Evolutionary conservation across 2,113 vertebrate species (phyloP).

Genomic region (Zosterops hypoxanthus): DNA sequence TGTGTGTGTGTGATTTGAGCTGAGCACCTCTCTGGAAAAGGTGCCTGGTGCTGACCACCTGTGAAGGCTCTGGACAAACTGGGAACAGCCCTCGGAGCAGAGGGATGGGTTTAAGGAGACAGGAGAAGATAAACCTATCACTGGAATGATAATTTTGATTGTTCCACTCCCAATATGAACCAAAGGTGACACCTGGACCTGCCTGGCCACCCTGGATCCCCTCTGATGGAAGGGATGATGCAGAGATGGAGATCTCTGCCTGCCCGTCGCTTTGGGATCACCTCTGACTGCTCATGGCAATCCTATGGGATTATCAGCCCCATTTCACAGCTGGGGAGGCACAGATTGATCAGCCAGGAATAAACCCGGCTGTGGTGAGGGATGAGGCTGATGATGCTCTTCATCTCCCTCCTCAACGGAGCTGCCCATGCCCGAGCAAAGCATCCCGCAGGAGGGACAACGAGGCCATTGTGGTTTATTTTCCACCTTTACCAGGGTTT

Average conservation of each 20-base stretch:
- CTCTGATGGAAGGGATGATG: not conserved
- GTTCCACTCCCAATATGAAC: not conserved
- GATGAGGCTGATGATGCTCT: not conserved
- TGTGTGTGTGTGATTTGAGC: not conserved
- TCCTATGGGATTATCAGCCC: not conserved
- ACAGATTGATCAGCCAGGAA: not conserved
- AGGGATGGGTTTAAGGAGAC: not conserved
- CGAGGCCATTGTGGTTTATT: fast-evolving
- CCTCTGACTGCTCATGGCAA: not conserved
- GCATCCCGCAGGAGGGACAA: not conserved
- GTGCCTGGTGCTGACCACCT: not conserved
- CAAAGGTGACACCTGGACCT: not conserved
- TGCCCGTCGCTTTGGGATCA: fast-evolving
- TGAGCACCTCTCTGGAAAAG: not conserved
- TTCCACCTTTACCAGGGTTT: not conserved
- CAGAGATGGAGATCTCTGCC: not conserved
- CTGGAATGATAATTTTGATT: not conserved
- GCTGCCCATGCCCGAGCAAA: fast-evolving
- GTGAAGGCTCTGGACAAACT: not conserved
- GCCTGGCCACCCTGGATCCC: not conserved
- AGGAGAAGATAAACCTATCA: not conserved
- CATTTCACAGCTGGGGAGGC: not conserved
- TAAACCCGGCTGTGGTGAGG: fast-evolving
- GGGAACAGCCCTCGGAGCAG: not conserved
- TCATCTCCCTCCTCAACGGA: not conserved